Conservation (phyloP, 2,888 invertebrate species). For the Machimus atricapillus region DNA sequence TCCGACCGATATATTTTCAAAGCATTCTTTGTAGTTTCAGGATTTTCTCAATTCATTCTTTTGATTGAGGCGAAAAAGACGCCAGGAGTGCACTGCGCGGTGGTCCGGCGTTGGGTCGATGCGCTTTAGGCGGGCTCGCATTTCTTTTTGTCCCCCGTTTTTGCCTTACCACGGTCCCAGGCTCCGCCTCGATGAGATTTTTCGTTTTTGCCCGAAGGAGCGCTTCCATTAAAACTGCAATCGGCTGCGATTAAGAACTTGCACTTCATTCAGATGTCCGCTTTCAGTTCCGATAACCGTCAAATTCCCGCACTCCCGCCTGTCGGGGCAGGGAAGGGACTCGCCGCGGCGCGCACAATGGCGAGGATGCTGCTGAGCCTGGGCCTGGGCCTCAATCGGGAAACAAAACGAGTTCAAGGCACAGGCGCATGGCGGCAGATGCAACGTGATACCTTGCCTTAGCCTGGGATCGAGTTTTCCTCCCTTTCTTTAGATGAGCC, state of each 20-base stretch:
- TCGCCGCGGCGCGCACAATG: not conserved
- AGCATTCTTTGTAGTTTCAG: not conserved
- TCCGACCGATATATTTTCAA: not conserved
- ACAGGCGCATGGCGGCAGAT: conserved; percentile 2
- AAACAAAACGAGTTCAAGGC: not conserved
- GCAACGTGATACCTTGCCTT: not conserved
- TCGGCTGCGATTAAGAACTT: conserved; percentile 2
- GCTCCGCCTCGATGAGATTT: not conserved
- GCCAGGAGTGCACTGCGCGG: too few relatives aligned
- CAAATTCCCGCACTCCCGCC: not conserved
- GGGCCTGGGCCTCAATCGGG: not conserved
- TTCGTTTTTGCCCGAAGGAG: not conserved
- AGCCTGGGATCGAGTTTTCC: not conserved
- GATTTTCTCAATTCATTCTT: not conserved
- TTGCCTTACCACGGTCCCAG: not conserved
- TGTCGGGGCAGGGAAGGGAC: not conserved
- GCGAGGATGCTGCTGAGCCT: not conserved
- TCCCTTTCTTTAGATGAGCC: not conserved
- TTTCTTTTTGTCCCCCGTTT: not conserved
- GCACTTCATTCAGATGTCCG: not conserved
- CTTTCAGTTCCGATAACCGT: not conserved
- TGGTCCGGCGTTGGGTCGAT: not conserved
- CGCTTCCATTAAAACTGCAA: not conserved
- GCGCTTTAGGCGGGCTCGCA: not conserved
- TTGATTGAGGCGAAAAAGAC: too few relatives aligned